A percentile compares a stretch with the other conserved stretches of the same genome.
These are phyloP conservation scores for Leptinotarsa peninsularis DNA, from an alignment of 2,888 invertebrate species.

Conservation along the genomic window DNA sequence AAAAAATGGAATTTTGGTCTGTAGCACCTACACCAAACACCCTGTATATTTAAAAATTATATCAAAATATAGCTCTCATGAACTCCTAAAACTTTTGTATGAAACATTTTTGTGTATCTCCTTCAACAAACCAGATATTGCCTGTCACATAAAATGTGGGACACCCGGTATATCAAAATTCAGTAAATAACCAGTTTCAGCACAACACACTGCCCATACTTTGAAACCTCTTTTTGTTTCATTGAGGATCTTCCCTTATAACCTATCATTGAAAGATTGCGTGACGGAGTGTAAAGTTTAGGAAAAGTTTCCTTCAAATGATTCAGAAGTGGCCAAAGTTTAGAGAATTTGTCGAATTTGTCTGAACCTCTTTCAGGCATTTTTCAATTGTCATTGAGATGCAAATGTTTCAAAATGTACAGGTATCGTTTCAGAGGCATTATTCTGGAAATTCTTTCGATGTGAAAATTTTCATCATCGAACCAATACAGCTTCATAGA, in stretches of 20 bases:
- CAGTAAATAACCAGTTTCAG: not conserved
- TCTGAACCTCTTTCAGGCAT: constrained; percentile 32
- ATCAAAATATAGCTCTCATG: no score
- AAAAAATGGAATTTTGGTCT: no score
- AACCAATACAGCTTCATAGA: constrained; percentile 46
- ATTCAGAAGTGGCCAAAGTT: constrained; percentile 24
- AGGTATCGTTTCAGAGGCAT: constrained; percentile 45
- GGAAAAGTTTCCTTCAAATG: constrained; percentile 24
- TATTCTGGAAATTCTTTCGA: constrained; percentile 40
- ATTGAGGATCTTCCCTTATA: constrained; percentile 24
- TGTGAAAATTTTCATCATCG: constrained; percentile 37
- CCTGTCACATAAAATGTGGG: no score
- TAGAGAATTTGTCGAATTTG: constrained; percentile 43
- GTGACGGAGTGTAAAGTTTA: constrained; percentile 26
- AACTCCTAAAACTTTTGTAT: no score
- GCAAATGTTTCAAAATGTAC: constrained; percentile 45
- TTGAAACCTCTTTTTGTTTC: constrained; percentile 29
- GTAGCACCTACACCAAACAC: no score
- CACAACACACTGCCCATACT: constrained; percentile 23
- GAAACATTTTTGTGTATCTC: no score
- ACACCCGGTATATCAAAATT: constrained; percentile 10
- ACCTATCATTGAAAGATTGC: constrained; percentile 31
- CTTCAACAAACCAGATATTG: no score
- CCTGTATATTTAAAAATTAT: no score
- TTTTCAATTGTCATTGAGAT: constrained; percentile 46